phyloP scores from a whole-genome alignment of 1,140 invertebrate species.

The Eriocheir sinensis region DNA sequence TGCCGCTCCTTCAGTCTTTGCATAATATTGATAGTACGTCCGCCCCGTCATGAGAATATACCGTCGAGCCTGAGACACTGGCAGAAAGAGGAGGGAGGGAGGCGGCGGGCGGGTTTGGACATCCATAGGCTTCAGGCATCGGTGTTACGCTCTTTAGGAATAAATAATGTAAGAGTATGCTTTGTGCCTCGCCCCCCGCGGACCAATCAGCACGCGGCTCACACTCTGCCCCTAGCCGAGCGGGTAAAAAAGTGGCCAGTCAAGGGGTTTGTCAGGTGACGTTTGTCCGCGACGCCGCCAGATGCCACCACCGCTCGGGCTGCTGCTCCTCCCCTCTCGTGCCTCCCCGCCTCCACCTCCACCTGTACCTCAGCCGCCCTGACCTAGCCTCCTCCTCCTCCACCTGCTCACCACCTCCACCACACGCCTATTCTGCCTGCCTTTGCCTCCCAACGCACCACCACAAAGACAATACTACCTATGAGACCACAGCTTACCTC shows the following conservation, averaged over 20 bases:
- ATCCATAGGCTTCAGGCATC: not conserved
- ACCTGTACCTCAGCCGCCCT: not conserved
- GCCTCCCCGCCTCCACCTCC: not conserved
- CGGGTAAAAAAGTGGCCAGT: slow-evolving; percentile 14
- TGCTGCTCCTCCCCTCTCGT: not conserved
- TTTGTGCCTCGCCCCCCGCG: not conserved
- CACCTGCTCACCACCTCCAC: not conserved
- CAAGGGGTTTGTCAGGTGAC: not conserved
- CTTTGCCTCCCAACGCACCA: not conserved
- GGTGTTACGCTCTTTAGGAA: not conserved
- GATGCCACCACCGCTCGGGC: not conserved
- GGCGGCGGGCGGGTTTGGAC: too few relatives aligned
- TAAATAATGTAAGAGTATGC: not conserved
- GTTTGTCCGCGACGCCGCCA: not conserved
- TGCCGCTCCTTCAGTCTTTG: too few relatives aligned
- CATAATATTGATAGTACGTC: too few relatives aligned
- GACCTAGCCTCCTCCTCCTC: not conserved
- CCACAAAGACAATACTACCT: too few relatives aligned
- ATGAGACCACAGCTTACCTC: too few relatives aligned
- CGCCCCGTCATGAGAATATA: too few relatives aligned
- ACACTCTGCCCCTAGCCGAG: not conserved
- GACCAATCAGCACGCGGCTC: not conserved
- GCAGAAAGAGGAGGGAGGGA: too few relatives aligned
- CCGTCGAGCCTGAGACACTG: too few relatives aligned
- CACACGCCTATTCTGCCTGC: not conserved